Conservation (phyloP, 2,113 vertebrate genomes). For the Euleptes europaea region DNA sequence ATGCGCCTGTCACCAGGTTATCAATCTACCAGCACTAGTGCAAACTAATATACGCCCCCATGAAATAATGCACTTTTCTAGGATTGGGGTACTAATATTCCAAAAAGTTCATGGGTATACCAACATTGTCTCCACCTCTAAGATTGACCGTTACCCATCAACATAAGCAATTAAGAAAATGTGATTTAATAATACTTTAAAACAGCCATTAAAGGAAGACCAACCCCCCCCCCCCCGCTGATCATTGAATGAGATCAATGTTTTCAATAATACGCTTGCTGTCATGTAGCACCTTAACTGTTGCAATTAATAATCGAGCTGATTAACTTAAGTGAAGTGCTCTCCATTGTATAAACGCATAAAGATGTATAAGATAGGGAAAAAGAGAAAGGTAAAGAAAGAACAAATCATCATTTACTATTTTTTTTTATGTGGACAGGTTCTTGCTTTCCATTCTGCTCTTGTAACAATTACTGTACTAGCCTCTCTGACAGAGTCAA, state of each 20-base stretch:
- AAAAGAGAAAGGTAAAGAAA: slow-evolving; percentile 37
- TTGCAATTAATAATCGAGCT: slow-evolving; percentile 79
- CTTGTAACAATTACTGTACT: slow-evolving; percentile 80
- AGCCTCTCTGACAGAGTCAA: slow-evolving; percentile 84
- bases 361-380: slow-evolving; percentile 66
- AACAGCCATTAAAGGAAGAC: slow-evolving; percentile 48
- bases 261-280: slow-evolving; percentile 59
- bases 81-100: background rate
- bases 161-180: slow-evolving; percentile 65
- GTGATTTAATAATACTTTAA: slow-evolving; percentile 70
- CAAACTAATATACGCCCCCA: background rate
- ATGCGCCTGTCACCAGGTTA: background rate
- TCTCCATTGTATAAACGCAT: slow-evolving; percentile 75
- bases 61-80: background rate
- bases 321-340: slow-evolving; percentile 78
- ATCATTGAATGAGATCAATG: slow-evolving; percentile 61
- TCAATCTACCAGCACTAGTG: background rate
- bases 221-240: slow-evolving; percentile 17
- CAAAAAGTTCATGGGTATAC: background rate
- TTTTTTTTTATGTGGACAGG: slow-evolving; percentile 66
- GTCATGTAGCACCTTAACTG: slow-evolving; percentile 61
- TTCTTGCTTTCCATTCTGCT: slow-evolving; percentile 80
- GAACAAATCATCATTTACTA: slow-evolving; percentile 77
- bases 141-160: slow-evolving; percentile 70
- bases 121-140: background rate